phyloP scores from a whole-genome alignment of 2,113 vertebrate species.

The Panurus biarmicus region DNA sequence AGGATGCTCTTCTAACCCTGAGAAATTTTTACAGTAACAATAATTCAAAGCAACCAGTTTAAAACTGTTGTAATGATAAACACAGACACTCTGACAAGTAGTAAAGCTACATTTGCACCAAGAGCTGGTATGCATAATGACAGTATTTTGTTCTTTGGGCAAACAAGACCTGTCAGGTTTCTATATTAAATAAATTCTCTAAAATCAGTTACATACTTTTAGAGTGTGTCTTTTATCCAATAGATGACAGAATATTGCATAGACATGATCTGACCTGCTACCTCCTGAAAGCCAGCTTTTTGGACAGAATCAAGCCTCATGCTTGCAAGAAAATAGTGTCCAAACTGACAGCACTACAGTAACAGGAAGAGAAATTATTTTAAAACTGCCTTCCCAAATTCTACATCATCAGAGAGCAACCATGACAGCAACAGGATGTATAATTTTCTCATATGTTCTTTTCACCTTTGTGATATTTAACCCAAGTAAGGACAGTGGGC shows the following conservation, averaged over 20 bases:
- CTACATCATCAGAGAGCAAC: not conserved
- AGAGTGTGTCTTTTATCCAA: not conserved
- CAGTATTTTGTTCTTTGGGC: not conserved
- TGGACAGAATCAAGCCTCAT: not conserved
- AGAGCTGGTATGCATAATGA: not conserved
- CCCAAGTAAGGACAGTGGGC: accelerated
- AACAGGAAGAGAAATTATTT: not conserved
- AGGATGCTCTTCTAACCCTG: not conserved
- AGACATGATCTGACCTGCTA: accelerated
- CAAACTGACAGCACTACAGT: accelerated
- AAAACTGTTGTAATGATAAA: not conserved
- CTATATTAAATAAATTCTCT: not conserved
- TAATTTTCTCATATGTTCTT: not conserved
- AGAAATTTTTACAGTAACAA: not conserved
- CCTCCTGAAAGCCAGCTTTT: not conserved
- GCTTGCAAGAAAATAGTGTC: not conserved
- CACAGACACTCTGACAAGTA: not conserved
- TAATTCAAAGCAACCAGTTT: not conserved
- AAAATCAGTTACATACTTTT: not conserved
- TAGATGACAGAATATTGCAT: not conserved
- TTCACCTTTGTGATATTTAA: not conserved
- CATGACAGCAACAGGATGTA: not conserved
- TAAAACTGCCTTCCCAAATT: not conserved
- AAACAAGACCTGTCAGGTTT: not conserved
- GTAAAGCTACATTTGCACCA: not conserved